phyloP scores from a whole-genome alignment of 2,797 vertebrate species.

The Artibeus lituratus region DNA sequence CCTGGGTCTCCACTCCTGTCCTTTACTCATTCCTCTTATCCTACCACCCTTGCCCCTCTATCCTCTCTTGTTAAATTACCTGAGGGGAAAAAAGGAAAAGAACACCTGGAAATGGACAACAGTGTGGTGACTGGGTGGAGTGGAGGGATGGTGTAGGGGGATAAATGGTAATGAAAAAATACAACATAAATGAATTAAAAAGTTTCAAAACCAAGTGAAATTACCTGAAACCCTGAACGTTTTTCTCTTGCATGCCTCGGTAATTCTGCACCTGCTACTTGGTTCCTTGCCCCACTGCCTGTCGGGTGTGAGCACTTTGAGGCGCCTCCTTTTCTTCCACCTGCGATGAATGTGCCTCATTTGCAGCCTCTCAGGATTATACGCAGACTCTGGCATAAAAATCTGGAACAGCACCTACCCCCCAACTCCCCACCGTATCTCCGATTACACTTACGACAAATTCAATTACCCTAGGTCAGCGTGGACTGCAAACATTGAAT shows the following conservation, averaged over 20 bases:
- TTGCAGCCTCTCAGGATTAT: rapidly evolving
- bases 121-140: too few species aligned
- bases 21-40: neutral
- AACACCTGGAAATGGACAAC: neutral
- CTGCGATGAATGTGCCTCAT: neutral
- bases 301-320: neutral
- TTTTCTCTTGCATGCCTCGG: rapidly evolving
- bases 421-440: too few species aligned
- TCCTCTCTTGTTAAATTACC: neutral
- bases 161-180: neutral
- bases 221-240: neutral
- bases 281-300: neutral
- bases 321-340: neutral
- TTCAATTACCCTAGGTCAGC: too few species aligned
- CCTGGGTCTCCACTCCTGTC: neutral
- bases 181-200: neutral
- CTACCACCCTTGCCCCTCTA: neutral
- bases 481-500: too few species aligned
- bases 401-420: rapidly evolving
- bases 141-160: neutral
- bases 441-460: neutral
- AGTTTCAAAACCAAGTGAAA: neutral
- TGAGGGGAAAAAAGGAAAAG: neutral
- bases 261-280: rapidly evolving
- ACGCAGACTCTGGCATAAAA: neutral